Evolutionary conservation across 2,888 invertebrate species (phyloP).

Genomic region (Exephanes ischioxanthus): DNA sequence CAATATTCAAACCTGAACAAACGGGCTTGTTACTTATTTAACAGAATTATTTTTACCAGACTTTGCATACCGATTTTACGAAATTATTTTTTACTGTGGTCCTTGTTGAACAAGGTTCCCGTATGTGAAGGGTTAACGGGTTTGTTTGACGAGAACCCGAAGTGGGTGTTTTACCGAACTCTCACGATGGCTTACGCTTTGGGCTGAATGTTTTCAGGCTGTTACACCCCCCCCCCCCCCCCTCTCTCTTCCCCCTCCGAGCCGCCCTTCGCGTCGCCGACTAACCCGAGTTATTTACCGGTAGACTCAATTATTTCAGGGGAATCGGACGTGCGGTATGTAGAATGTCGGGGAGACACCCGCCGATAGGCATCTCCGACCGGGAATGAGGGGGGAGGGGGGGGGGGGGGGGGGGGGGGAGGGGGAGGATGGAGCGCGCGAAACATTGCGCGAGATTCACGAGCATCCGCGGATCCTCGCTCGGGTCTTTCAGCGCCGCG

Average conservation of each 20-base stretch:
- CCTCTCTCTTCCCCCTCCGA: too few species aligned
- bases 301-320: slow-evolving; percentile 69
- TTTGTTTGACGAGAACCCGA: slow-evolving; percentile 44
- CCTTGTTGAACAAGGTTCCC: too few species aligned
- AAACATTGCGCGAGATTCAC: slow-evolving; percentile 69
- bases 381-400: slow-evolving; percentile 5
- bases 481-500: slow-evolving; percentile 20
- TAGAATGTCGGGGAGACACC: slow-evolving; percentile 67
- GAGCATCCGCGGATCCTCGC: slow-evolving; percentile 47
- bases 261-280: slow-evolving; percentile 4
- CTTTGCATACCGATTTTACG: too few species aligned
- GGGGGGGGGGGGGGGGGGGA: slow-evolving; percentile 35
- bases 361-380: slow-evolving; percentile 63
- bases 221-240: background rate
- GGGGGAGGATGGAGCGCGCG: slow-evolving; percentile 60
- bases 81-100: too few species aligned
- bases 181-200: background rate
- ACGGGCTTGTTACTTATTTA: too few species aligned
- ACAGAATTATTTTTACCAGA: too few species aligned
- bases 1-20: too few species aligned
- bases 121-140: slow-evolving; percentile 35
- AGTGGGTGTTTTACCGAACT: slow-evolving; percentile 9
- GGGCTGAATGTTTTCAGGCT: slow-evolving; percentile 40
- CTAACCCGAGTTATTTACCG: slow-evolving; percentile 66
- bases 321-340: slow-evolving; percentile 67